A percentile compares a stretch with the other conserved stretches of the same genome.
These are phyloP conservation scores for Bombyx mandarina DNA, from an alignment of 1,140 invertebrate genomes.

Conservation along the genomic window DNA sequence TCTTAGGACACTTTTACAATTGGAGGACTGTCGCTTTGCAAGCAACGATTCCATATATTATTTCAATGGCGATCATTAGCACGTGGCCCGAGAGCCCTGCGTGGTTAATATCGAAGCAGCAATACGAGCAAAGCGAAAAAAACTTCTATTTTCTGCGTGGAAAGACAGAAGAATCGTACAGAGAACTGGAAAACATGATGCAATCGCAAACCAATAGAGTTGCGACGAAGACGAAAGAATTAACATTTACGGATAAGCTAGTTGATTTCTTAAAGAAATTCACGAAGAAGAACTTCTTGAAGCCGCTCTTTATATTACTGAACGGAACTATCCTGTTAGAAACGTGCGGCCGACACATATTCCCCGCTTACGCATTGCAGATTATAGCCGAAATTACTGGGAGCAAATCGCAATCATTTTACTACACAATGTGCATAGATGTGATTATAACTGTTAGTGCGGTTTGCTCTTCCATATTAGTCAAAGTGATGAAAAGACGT, in stretches of 20 bases:
- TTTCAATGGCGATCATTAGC: slow-evolving; percentile 27
- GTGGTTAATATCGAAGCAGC: slow-evolving; percentile 36
- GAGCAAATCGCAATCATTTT: slow-evolving; percentile 31
- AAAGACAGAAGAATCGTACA: slow-evolving; percentile 17
- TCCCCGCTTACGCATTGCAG: slow-evolving; percentile 45
- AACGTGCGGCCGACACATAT: slow-evolving; percentile 43
- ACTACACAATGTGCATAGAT: slow-evolving; percentile 47
- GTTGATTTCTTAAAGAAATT: slow-evolving; percentile 37
- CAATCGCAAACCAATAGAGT: slow-evolving; percentile 30
- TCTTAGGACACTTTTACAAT: slow-evolving; percentile 28
- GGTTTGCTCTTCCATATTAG: slow-evolving; percentile 34
- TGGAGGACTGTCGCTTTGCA: slow-evolving; percentile 42
- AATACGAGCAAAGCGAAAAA: slow-evolving; percentile 34
- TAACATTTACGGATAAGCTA: slow-evolving; percentile 6
- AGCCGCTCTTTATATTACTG: slow-evolving; percentile 34
- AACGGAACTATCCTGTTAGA: slow-evolving; percentile 34
- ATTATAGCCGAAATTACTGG: slow-evolving; percentile 41
- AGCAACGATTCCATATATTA: slow-evolving; percentile 21
- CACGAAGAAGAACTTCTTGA: slow-evolving; percentile 38
- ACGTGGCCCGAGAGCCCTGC: slow-evolving; percentile 53
- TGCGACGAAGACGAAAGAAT: not conserved
- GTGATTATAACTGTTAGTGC: slow-evolving; percentile 42
- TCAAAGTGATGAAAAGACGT: slow-evolving; percentile 39
- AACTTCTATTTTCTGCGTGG: slow-evolving; percentile 46
- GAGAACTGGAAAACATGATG: slow-evolving; percentile 34